Percentiles rank a stretch among this genome's conserved stretches.
Conservation (phyloP, 1,140 invertebrate genomes). For the Pogonomyrmex barbatus region DNA sequence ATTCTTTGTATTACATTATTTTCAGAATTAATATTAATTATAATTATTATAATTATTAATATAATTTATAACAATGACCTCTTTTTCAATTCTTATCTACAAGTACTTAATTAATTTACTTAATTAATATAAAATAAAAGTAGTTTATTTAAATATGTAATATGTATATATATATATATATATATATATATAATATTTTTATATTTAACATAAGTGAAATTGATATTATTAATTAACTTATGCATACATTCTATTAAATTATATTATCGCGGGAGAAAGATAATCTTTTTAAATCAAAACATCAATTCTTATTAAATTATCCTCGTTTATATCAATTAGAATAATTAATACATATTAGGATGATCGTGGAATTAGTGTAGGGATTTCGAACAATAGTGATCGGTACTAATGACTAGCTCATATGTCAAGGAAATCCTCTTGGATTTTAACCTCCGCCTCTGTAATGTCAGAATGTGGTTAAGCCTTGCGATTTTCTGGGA, state of each 20-base stretch:
- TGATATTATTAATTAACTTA: background rate
- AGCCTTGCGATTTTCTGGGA: conserved; percentile 19
- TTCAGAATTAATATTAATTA: background rate
- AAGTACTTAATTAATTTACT: conserved; percentile 28
- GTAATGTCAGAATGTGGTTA: conserved; percentile 51
- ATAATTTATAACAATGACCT: background rate
- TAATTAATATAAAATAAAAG: background rate
- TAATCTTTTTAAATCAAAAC: background rate
- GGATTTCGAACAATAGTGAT: conserved; percentile 10
- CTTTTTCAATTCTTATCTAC: no score
- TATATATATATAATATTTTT: background rate
- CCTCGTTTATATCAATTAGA: background rate
- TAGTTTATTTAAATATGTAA: background rate
- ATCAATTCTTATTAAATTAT: background rate
- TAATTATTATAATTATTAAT: no score
- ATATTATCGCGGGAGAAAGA: background rate
- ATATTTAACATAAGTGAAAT: background rate
- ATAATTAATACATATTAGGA: conserved; percentile 22
- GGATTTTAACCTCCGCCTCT: conserved; percentile 67
- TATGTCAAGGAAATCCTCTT: conserved; percentile 70
- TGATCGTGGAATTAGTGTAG: conserved; percentile 18
- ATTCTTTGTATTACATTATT: background rate
- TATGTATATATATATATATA: no score
- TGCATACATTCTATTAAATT: background rate
- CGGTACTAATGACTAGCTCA: background rate